A percentile compares a stretch with the other conserved stretches of the same genome.
phyloP scores from a whole-genome alignment of 2,888 invertebrate genomes.

The Phlogophora meticulosa region DNA sequence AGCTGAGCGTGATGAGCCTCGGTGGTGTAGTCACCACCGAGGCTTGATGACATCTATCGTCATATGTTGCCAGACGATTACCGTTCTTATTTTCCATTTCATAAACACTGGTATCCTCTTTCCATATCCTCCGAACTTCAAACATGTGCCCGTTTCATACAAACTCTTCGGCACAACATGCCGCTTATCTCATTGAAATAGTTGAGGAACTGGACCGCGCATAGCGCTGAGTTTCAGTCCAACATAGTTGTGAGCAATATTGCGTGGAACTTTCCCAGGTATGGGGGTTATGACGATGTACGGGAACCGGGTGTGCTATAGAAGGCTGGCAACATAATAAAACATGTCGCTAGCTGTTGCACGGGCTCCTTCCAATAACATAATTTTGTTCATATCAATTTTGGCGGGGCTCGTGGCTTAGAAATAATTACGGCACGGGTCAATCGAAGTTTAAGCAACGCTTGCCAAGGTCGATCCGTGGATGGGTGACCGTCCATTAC shows the following conservation, averaged over 20 bases:
- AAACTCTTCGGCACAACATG: conserved; percentile 31
- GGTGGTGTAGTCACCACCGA: no score
- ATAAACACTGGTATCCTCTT: neutral
- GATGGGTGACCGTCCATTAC: no score
- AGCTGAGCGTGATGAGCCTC: no score
- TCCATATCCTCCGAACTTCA: neutral
- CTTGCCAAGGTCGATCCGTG: no score
- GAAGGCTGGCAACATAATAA: neutral
- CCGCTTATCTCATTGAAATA: conserved; percentile 47
- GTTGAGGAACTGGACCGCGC: conserved; percentile 47
- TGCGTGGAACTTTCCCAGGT: conserved; percentile 5
- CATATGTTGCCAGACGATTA: neutral
- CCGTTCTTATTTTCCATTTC: neutral
- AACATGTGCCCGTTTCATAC: conserved; percentile 2
- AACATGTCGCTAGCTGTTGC: neutral
- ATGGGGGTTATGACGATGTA: neutral
- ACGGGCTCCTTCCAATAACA: no score
- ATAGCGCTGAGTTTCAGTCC: conserved; percentile 13
- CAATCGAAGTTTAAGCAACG: no score
- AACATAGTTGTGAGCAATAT: conserved; percentile 31
- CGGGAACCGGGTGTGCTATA: neutral
- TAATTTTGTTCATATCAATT: no score
- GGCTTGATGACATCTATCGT: no score
- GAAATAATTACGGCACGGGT: no score
- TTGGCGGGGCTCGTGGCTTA: no score